Base-by-base conservation (phyloP, 2,797 vertebrate species). In the Carduelis carduelis region DNA sequence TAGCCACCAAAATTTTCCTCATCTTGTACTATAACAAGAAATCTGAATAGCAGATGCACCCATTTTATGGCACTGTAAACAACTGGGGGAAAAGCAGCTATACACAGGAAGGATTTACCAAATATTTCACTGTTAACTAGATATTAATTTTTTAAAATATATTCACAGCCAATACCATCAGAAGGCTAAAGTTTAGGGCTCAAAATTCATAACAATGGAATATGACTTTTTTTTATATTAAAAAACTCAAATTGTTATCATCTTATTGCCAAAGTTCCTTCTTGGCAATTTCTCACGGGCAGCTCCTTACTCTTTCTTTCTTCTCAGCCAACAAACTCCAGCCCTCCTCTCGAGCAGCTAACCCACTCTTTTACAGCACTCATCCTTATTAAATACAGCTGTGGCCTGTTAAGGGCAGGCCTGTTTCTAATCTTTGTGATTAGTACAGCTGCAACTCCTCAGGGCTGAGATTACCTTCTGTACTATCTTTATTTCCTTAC, bases 261-360 rank as follows among this genome's bases (percentile, higher is more conserved):
- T 14, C 32, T 55, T n/a, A 55, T n/a, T 22, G 6, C 32, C 22
- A 55, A n/a, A 55, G 53, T 22, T 7, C 20, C 53, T n/a, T 22
- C 53, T 55, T 14, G 13, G 32, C 14, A 20, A 55, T 10, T 55
- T n/a, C 53, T n/a, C 32, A 55, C 9, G 8, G 13, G 2, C 32
- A 55, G 0, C 53, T 22, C 32, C 13, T 55, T 20, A n/a, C 35
- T 37, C 20, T 19, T 8, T 53, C 52, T 32, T 32, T 41, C 39
- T n/a, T n/a, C n/a, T n/a, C n/a, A 55, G 20, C 20, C 20, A n/a
- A 55, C 20, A n/a, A n/a, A n/a, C 52, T 8, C 4, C 52, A 55
- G 2, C 52, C 22, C 20, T 3, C 19, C 6, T 14, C 30, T 53
- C 2, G 1, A 1, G 2, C 30, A 53, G 30, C 53, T n/a, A n/a